phyloP scores from a whole-genome alignment of 2,888 invertebrate species.

The Baccha elongata region DNA sequence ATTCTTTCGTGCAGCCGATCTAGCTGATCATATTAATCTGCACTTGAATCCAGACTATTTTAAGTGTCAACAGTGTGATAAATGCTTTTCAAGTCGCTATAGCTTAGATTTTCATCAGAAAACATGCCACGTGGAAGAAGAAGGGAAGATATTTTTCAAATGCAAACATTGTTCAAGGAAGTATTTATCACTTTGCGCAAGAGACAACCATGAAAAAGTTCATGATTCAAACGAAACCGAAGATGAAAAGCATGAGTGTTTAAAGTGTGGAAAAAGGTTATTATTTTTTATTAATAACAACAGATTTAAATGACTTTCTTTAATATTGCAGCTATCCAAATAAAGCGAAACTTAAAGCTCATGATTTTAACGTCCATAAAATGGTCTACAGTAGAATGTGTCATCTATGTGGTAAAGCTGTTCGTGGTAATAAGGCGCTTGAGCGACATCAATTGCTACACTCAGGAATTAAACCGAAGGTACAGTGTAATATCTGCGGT shows the following conservation, averaged over 20 bases:
- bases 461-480: slow-evolving; percentile 30
- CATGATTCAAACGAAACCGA: slow-evolving; percentile 4
- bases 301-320: background rate
- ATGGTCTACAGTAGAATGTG: slow-evolving; percentile 48
- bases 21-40: slow-evolving; percentile 75
- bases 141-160: slow-evolving; percentile 47
- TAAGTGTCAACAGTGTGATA: slow-evolving; percentile 65
- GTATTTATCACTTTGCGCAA: background rate
- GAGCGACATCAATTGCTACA: slow-evolving; percentile 52
- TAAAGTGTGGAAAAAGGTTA: slow-evolving; percentile 46
- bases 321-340: slow-evolving; percentile 35
- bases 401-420: slow-evolving; percentile 45
- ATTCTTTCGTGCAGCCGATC: slow-evolving; percentile 69
- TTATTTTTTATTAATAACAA: background rate
- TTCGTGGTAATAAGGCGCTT: slow-evolving; percentile 53
- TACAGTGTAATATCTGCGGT: slow-evolving; percentile 50
- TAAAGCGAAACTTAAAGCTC: slow-evolving; percentile 46
- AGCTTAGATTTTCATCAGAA: slow-evolving; percentile 46
- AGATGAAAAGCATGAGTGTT: slow-evolving; percentile 2
- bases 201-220: slow-evolving; percentile 27
- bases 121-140: slow-evolving; percentile 32
- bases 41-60: slow-evolving; percentile 75
- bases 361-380: slow-evolving; percentile 50
- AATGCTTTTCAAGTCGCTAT: slow-evolving; percentile 52
- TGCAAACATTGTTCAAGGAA: slow-evolving; percentile 38